These are phyloP conservation scores for Musca domestica DNA, from an alignment of 1,140 invertebrate species.

Conservation along the genomic window DNA sequence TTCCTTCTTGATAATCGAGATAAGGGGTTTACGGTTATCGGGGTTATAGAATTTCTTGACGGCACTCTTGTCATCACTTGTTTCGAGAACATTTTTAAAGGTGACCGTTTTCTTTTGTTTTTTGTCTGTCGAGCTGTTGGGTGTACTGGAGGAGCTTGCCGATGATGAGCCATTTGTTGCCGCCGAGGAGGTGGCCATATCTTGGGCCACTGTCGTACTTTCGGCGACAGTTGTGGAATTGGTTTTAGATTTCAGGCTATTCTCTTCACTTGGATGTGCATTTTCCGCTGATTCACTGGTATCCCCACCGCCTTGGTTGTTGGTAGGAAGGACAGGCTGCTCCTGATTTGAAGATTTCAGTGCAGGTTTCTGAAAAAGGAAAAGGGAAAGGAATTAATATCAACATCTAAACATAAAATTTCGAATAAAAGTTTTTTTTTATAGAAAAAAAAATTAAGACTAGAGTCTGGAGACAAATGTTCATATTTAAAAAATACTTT, in stretches of 20 bases:
- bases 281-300: not conserved
- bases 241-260: constrained; percentile 5
- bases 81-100: constrained; percentile 52
- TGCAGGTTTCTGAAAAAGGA: constrained; percentile 3
- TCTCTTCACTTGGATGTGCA: no score
- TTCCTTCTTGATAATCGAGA: constrained; percentile 53
- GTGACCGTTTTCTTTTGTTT: constrained; percentile 53
- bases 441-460: no score
- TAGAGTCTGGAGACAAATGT: no score
- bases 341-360: not conserved
- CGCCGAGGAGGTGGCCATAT: not conserved
- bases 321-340: no score
- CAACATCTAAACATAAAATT: no score
- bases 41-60: constrained; percentile 53
- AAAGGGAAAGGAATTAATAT: not conserved
- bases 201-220: not conserved
- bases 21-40: constrained; percentile 44
- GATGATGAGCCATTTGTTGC: not conserved
- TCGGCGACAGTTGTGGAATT: constrained; percentile 1
- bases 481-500: no score
- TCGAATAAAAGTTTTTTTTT: no score
- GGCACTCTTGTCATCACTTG: constrained; percentile 51
- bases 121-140: not conserved
- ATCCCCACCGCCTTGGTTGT: not conserved
- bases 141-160: not conserved